Base-by-base conservation (phyloP, 53 echinoderm and acorn worm species). In the Echinarachnius parma region DNA sequence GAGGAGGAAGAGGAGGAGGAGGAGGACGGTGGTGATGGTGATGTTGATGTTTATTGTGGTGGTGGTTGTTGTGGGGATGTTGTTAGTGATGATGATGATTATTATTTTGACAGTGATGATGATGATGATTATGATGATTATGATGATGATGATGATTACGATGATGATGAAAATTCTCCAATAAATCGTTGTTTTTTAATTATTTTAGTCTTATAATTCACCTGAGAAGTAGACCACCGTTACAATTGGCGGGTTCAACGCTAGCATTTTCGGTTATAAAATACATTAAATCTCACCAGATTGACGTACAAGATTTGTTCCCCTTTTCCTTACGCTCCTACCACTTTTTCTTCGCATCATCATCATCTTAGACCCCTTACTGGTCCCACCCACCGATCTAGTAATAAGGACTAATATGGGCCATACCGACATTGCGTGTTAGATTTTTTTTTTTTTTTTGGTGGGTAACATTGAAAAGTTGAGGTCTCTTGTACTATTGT, bases 401-500 rank as follows among this genome's bases (percentile, higher is more conserved):
- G 70, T 69, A 69, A 69, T 69, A 53, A 69, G 53, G 31, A 69
- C 70, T 69, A 69, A 69, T 69, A 53, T 22, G 54, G 25, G 54
- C 70, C 70, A 69, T 69, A 69, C 70, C 70, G 53, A 69, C 70
- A 69, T 69, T 69, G 70, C 70, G 70, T 69, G 70, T 69, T 34
- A 28, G 54, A 69, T 69, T 69, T 22, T 10, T n/a, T n/a, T n/a
- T n/a, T n/a, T n/a, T n/a, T n/a, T n/a, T n/a, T n/a, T n/a, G n/a
- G n/a, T n/a, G n/a, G n/a, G n/a, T n/a, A n/a, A n/a, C n/a, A n/a
- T n/a, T n/a, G 32, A 69, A 33, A 46, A 19, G 15, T 26, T 14
- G 54, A 37, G 70, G 70, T 69, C 70, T 14, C 34, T 21, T 69
- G 70, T 69, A 69, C 70, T 69, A 53, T 69, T 46, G 15, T 24